Conservation (phyloP, 2,113 vertebrate species). For the Chaetodon trifascialis region DNA sequence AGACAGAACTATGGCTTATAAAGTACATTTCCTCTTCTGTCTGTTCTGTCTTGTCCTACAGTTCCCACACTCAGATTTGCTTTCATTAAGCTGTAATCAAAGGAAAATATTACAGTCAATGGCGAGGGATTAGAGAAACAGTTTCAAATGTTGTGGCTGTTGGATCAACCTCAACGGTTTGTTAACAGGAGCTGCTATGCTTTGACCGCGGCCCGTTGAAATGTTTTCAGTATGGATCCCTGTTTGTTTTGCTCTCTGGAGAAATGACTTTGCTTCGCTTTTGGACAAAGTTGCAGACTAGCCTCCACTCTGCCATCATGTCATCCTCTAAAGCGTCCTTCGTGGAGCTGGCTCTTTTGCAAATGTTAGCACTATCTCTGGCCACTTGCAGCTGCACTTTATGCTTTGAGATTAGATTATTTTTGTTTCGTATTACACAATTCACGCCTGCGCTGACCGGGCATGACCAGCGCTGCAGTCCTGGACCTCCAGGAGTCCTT, state of each 20-base stretch:
- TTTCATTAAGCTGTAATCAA: conserved; percentile 31
- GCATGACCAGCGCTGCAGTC: conserved; percentile 11
- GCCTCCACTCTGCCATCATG: not conserved
- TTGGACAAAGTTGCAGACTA: not conserved
- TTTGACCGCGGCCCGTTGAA: conserved; percentile 15
- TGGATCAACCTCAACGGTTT: not conserved
- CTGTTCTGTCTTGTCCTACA: conserved; percentile 3
- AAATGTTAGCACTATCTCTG: conserved; percentile 17
- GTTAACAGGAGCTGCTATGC: conserved; percentile 44
- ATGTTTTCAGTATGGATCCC: conserved; percentile 26
- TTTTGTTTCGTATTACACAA: conserved; percentile 36
- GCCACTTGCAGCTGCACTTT: conserved; percentile 9
- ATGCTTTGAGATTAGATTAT: conserved; percentile 24
- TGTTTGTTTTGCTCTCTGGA: conserved; percentile 35
- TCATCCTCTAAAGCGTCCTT: not conserved
- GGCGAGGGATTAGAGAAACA: conserved; percentile 22
- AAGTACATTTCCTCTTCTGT: conserved; percentile 9
- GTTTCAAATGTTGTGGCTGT: conserved; percentile 37
- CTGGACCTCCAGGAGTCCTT: conserved; percentile 43
- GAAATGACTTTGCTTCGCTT: not conserved
- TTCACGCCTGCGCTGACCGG: conserved; percentile 10
- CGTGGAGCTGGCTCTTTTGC: not conserved
- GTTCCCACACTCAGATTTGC: conserved; percentile 40
- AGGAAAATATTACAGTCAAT: conserved; percentile 26
- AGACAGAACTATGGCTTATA: conserved; percentile 12